Evolutionary conservation across 2,113 vertebrate genomes (phyloP).

Genomic region (Sterrhoptilus dennistouni): DNA sequence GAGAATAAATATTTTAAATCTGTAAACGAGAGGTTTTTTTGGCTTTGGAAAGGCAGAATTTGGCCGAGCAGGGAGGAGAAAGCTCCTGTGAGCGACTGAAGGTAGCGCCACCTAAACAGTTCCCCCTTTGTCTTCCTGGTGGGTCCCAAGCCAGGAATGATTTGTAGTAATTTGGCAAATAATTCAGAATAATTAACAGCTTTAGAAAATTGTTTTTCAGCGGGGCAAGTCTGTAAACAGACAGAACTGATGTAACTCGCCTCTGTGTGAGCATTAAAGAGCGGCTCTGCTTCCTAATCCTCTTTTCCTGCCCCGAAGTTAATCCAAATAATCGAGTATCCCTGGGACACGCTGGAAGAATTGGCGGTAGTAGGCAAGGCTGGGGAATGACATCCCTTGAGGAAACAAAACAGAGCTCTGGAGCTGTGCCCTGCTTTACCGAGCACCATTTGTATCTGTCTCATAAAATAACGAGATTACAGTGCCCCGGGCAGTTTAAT

Average conservation of each 20-base stretch:
- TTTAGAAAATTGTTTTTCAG: background rate
- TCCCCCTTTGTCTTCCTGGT: background rate
- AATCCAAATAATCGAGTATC: background rate
- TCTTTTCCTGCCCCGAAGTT: background rate
- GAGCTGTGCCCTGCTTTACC: background rate
- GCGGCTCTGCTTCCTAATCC: background rate
- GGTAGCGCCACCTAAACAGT: background rate
- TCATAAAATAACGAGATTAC: background rate
- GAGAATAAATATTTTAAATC: background rate
- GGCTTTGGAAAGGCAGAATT: background rate
- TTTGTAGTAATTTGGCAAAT: background rate
- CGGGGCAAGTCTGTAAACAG: background rate
- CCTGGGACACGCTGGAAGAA: background rate
- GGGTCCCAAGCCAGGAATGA: background rate
- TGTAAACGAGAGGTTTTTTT: background rate
- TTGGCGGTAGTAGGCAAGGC: background rate
- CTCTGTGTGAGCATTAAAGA: background rate
- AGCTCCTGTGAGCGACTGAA: background rate
- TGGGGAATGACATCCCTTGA: background rate
- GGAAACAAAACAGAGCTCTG: background rate
- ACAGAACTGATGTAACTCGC: background rate
- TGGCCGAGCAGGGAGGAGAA: background rate
- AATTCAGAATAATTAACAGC: background rate
- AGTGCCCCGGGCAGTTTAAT: rapidly evolving
- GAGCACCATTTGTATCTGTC: background rate